A percentile compares a stretch with the other conserved stretches of the same genome.
Evolutionary conservation across 2,113 vertebrate genomes (phyloP).

Genomic region (Charadrius vociferus): DNA sequence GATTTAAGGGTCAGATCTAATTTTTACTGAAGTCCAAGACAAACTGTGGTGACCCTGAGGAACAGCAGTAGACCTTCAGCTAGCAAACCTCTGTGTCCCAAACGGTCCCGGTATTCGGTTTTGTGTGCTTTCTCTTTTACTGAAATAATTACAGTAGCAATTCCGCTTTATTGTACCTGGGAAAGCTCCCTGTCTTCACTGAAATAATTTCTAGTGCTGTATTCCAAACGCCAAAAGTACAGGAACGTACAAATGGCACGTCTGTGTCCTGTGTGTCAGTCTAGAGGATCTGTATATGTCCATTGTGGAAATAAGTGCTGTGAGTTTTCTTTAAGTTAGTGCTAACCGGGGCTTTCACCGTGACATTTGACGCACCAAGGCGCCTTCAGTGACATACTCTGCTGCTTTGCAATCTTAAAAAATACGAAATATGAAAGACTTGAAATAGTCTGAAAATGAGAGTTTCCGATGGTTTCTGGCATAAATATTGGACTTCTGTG

Average conservation of each 20-base stretch:
- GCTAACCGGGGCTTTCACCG: neutral
- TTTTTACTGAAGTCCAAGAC: neutral
- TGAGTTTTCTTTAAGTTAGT: neutral
- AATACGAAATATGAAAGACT: neutral
- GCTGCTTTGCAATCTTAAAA: neutral
- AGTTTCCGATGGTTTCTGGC: neutral
- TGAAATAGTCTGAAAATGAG: neutral
- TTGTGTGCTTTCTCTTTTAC: neutral
- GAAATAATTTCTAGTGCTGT: neutral
- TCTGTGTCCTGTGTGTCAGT: rapidly evolving
- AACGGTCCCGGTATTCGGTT: neutral
- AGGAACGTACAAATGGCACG: neutral
- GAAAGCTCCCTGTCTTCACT: neutral
- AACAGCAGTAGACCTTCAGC: neutral
- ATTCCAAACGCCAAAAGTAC: neutral
- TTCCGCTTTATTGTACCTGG: neutral
- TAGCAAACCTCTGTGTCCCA: neutral
- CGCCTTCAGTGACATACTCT: neutral
- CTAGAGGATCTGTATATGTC: neutral
- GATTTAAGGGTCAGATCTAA: neutral
- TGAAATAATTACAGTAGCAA: neutral
- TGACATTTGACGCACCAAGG: neutral
- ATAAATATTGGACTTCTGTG: neutral
- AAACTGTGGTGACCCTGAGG: neutral
- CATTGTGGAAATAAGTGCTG: neutral